Percentiles rank a stretch among this genome's conserved stretches.
Conservation (phyloP, 2,797 vertebrate genomes). For the Sarcophilus harrisii region DNA sequence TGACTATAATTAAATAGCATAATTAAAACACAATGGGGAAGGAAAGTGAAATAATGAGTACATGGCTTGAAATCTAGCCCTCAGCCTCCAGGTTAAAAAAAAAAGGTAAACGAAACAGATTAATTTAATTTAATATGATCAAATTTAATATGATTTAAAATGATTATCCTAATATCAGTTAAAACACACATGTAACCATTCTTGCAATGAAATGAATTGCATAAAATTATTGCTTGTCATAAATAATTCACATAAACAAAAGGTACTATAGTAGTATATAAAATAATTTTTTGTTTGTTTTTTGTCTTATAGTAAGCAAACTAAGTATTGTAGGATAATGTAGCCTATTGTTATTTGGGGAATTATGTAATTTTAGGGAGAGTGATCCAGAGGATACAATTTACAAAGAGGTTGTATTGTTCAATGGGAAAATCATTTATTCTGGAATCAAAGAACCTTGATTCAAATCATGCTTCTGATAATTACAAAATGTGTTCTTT, state of each 20-base stretch:
- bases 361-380: neutral
- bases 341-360: neutral
- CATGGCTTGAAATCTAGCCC: neutral
- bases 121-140: neutral
- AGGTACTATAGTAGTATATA: neutral
- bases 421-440: neutral
- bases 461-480: neutral
- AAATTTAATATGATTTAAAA: neutral
- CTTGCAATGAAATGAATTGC: neutral
- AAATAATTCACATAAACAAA: neutral
- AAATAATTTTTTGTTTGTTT: neutral
- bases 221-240: neutral
- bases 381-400: neutral
- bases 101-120: neutral
- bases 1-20: neutral
- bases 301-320: neutral
- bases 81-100: neutral
- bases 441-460: neutral
- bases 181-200: neutral
- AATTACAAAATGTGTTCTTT: neutral
- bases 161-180: neutral
- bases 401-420: neutral
- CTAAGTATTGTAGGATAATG: neutral
- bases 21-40: neutral
- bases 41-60: neutral